A percentile compares a stretch with the other conserved stretches of the same genome.
Conservation (phyloP, 2,888 invertebrate genomes). For the Lasioglossum pauxillum region DNA sequence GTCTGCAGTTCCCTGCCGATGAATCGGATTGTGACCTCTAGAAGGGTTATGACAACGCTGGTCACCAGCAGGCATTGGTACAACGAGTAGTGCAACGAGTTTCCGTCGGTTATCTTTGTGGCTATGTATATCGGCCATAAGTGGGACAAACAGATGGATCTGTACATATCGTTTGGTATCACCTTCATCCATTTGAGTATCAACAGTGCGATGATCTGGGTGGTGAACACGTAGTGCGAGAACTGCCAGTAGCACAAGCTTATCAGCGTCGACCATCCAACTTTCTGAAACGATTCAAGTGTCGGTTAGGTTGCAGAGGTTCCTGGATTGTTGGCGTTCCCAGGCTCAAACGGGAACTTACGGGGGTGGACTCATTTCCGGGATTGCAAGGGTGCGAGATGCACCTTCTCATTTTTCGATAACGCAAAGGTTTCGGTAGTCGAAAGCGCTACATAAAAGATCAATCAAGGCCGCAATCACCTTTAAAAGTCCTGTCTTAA, state of each 20-base stretch:
- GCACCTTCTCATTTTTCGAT: too few species aligned
- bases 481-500: too few species aligned
- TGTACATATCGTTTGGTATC: conserved; percentile 84
- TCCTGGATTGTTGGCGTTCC: neutral
- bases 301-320: neutral
- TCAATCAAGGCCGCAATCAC: too few species aligned
- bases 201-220: conserved; percentile 91
- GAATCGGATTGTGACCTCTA: neutral
- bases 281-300: conserved; percentile 74
- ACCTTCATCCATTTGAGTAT: conserved; percentile 88
- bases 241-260: conserved; percentile 91
- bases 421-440: too few species aligned
- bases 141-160: conserved; percentile 76
- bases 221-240: conserved; percentile 92
- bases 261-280: conserved; percentile 75
- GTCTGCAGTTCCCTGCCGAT: conserved; percentile 37
- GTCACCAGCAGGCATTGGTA: conserved; percentile 84
- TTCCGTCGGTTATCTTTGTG: conserved; percentile 69
- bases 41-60: conserved; percentile 22
- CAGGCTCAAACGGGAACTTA: too few species aligned
- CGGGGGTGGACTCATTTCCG: too few species aligned
- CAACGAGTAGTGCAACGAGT: conserved; percentile 85
- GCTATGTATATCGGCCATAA: conserved; percentile 37
- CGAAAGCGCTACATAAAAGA: too few species aligned
- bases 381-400: too few species aligned